These are phyloP conservation scores for Acipenser transmontanus DNA, from an alignment of 2,797 vertebrate species.

Conservation along the genomic window DNA sequence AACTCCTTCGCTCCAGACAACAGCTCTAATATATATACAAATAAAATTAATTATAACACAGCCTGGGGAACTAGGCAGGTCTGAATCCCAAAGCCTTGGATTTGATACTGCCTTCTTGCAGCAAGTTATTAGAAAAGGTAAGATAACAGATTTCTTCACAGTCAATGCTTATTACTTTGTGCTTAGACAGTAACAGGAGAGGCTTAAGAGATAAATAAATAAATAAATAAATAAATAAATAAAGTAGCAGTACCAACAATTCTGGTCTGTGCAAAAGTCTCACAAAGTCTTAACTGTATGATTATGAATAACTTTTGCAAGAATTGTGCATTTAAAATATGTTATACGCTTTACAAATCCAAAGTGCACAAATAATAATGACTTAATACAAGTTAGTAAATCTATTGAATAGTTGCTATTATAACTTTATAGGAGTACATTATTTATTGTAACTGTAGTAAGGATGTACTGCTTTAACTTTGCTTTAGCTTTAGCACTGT, in stretches of 20 bases:
- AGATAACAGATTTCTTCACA: constrained; percentile 1
- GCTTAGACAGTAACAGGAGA: background rate
- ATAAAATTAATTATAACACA: background rate
- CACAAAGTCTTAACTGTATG: background rate
- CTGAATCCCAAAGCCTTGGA: background rate
- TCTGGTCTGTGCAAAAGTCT: background rate
- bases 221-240: background rate
- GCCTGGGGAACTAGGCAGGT: background rate
- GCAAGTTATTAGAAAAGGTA: constrained; percentile 7
- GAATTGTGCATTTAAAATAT: no score
- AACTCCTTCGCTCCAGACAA: background rate
- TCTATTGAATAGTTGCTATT: no score
- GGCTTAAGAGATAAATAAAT: constrained; percentile 1
- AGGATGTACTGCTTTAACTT: no score
- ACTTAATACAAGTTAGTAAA: no score
- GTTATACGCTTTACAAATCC: no score
- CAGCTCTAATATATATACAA: background rate
- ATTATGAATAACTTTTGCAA: background rate
- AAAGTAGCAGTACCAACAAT: constrained; percentile 7
- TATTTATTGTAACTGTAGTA: no score
- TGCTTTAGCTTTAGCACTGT: no score
- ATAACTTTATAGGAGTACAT: no score
- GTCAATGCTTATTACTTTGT: constrained; percentile 1
- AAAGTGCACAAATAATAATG: no score
- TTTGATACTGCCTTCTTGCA: background rate